Percentiles rank a stretch among this genome's conserved stretches.
Conservation (phyloP, 2,113 vertebrate species). For the human (Homo sapiens) region GRCh38 chr7:67593001-67593500, state of each 20-base stretch:
- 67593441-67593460: fast-evolving
- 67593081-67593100: background rate
- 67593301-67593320: background rate
- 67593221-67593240: fast-evolving
- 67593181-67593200: background rate
- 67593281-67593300: background rate
- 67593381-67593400: background rate
- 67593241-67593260: background rate
- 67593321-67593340: background rate
- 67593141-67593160: background rate
- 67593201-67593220: background rate
- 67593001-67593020: background rate
- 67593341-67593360: background rate
- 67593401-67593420: background rate
- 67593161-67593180: background rate
- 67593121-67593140: background rate
- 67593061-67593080: background rate
- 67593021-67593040: background rate
- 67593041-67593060: background rate
- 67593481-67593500: fast-evolving
- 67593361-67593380: fast-evolving
- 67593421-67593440: background rate
- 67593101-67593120: background rate
- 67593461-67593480: background rate
- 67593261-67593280: too few species aligned